A percentile compares a stretch with the other conserved stretches of the same genome.
These are phyloP conservation scores for Neoaliturus tenellus DNA, from an alignment of 2,888 invertebrate genomes.

Conservation along the genomic window DNA sequence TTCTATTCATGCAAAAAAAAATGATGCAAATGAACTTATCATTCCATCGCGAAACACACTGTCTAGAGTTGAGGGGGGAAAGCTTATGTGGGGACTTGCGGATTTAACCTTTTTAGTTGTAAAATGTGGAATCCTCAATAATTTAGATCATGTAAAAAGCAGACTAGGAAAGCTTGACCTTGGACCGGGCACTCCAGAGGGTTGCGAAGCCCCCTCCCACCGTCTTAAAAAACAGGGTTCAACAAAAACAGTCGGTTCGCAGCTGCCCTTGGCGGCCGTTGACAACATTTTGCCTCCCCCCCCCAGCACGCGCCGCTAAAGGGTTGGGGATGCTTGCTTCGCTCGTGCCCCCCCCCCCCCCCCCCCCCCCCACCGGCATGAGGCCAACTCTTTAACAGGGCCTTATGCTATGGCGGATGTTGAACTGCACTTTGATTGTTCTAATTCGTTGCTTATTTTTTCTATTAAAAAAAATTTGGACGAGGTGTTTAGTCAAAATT, in stretches of 20 bases:
- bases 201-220: constrained; percentile 21
- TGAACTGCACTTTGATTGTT: too few species aligned
- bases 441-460: too few species aligned
- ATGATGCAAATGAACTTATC: too few species aligned
- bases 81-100: too few species aligned
- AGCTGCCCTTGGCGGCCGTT: constrained; percentile 17
- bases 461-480: too few species aligned
- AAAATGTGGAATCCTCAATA: too few species aligned
- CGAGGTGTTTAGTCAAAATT: too few species aligned
- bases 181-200: constrained; percentile 37
- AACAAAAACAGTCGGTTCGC: constrained; percentile 26
- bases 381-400: not conserved
- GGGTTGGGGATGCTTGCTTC: not conserved
- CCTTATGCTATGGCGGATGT: not conserved
- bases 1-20: too few species aligned
- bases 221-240: constrained; percentile 34
- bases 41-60: too few species aligned
- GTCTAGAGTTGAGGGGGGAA: too few species aligned
- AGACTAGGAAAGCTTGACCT: constrained; percentile 22
- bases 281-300: constrained; percentile 42
- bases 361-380: not conserved
- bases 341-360: constrained; percentile 11
- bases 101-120: too few species aligned
- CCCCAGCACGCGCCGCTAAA: constrained; percentile 18
- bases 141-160: too few species aligned